Conservation (phyloP, 2,888 invertebrate species). For the Sphaerophoria rueppellii region DNA sequence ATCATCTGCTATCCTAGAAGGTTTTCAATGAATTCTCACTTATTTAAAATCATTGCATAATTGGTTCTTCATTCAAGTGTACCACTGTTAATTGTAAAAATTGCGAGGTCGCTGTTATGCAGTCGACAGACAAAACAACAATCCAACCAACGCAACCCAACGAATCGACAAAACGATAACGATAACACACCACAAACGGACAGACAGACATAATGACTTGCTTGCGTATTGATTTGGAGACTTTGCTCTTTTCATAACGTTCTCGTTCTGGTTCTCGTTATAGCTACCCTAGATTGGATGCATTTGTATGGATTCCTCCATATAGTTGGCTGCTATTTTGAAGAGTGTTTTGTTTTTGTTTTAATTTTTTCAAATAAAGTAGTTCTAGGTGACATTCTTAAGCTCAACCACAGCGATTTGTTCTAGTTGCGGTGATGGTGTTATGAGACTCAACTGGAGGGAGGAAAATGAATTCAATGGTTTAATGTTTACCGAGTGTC, state of each 20-base stretch:
- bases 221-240: slow-evolving; percentile 8
- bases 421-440: slow-evolving; percentile 44
- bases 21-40: slow-evolving; percentile 15
- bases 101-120: slow-evolving; percentile 26
- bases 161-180: not conserved
- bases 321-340: slow-evolving; percentile 27
- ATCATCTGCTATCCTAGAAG: not conserved
- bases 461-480: slow-evolving; percentile 30
- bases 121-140: not conserved
- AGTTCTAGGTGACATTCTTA: slow-evolving; percentile 50
- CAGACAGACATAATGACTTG: not conserved
- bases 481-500: slow-evolving; percentile 32
- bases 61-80: slow-evolving; percentile 16
- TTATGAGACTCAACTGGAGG: slow-evolving; percentile 23
- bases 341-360: not conserved
- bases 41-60: slow-evolving; percentile 29
- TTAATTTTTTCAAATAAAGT: slow-evolving; percentile 6
- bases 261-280: too few species aligned
- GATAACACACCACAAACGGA: not conserved
- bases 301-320: slow-evolving; percentile 55
- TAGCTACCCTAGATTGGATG: slow-evolving; percentile 41
- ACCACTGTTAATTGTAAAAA: slow-evolving; percentile 14
- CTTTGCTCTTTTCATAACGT: slow-evolving; percentile 30
- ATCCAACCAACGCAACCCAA: too few species aligned
- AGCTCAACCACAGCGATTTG: slow-evolving; percentile 52